These are phyloP conservation scores for Pocillopora verrucosa DNA, from an alignment of 64 coral and sea anemone genomes.

Conservation along the genomic window DNA sequence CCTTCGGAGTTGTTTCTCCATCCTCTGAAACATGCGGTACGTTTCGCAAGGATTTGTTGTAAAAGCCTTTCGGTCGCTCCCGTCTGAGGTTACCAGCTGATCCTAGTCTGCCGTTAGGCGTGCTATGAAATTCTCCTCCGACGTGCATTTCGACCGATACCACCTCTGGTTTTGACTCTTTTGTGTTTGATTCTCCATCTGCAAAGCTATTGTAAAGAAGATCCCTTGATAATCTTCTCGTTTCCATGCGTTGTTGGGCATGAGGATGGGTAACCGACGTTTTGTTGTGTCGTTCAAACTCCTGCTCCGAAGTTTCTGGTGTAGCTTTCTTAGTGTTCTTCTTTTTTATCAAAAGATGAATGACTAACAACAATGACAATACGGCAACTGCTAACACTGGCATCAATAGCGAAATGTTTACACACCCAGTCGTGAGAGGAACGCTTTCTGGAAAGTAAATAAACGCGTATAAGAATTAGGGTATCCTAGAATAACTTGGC, in stretches of 20 bases:
- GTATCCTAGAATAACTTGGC: too few relatives aligned
- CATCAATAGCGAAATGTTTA: slow-evolving; percentile 15
- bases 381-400: slow-evolving; percentile 30
- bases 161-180: slow-evolving; percentile 13
- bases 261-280: neutral
- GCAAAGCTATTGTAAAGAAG: neutral
- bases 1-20: neutral
- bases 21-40: neutral
- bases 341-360: slow-evolving; percentile 5
- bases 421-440: neutral
- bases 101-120: neutral
- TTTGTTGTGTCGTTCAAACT: neutral
- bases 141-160: slow-evolving; percentile 33
- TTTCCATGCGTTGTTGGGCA: slow-evolving; percentile 15
- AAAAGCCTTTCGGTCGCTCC: neutral
- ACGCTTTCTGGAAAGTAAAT: neutral
- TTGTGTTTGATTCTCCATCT: neutral
- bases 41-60: neutral
- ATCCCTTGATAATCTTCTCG: neutral
- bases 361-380: slow-evolving; percentile 1
- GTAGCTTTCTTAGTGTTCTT: neutral
- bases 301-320: neutral
- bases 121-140: neutral
- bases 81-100: neutral
- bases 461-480: neutral